Evolutionary conservation across 1,140 invertebrate genomes (phyloP), one percentile per base, ranked within the genome.

Genomic region (Pseudachorutes palmiensis): DNA sequence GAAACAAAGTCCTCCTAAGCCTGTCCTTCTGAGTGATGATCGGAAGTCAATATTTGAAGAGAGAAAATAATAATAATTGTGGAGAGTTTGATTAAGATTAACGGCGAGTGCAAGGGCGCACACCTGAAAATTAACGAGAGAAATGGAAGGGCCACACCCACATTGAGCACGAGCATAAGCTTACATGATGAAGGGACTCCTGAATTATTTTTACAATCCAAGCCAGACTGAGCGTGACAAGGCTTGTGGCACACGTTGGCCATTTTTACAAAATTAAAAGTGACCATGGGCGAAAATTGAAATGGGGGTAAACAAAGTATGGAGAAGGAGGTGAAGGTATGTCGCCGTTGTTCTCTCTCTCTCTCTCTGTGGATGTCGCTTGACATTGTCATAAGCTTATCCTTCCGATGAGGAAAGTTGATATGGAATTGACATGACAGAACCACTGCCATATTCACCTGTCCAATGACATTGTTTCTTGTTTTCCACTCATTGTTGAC

Each of bases 1-100:
- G n/a, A n/a, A n/a, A n/a, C n/a, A n/a, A n/a, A n/a, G n/a, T n/a
- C n/a, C n/a, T n/a, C n/a, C n/a, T n/a, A n/a, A n/a, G n/a, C n/a
- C n/a, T n/a, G n/a, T n/a, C n/a, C n/a, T n/a, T n/a, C n/a, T n/a
- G n/a, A n/a, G n/a, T n/a, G n/a, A n/a, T n/a, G n/a, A n/a, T n/a
- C n/a, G 51, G 24, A 22, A 5, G 24, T 12, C 12, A 55, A 24
- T 55, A 55, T 12, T 16, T 12, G 51, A 55, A 22, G 51, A 55
- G 24, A 26, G 5, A 55, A 55, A 55, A 55, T 16, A 55, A 55
- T 16, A 19, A 55, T 24, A 5, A 16, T 24, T 16, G 51, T 55
- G 36, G 19, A 45, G 19, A 19, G 9, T 55, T 55, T 55, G 51
- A 55, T 55, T 55, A 55, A 55, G 51, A 55, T 55, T 55, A 55